These are phyloP conservation scores for Chiridota heheva DNA, from an alignment of 35 echinoderm and acorn worm genomes.

Conservation along the genomic window DNA sequence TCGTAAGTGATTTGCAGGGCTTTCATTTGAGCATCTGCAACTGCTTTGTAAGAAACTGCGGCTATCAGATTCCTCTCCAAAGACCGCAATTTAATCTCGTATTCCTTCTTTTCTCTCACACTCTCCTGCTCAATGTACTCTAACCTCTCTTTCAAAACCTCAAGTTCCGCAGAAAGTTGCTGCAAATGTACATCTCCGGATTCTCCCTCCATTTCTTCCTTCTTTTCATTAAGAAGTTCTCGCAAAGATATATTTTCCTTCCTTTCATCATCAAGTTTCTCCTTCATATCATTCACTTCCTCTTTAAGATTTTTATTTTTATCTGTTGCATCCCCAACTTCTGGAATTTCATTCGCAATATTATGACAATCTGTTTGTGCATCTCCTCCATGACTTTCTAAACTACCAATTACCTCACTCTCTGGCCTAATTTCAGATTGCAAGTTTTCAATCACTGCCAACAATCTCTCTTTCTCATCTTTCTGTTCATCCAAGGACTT, in stretches of 20 bases:
- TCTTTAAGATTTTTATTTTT: slow-evolving; percentile 3
- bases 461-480: no score
- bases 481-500: no score
- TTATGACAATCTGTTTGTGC: no score
- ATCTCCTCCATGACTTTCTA: no score
- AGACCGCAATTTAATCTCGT: background rate
- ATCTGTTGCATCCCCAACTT: no score
- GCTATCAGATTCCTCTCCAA: slow-evolving; percentile 14
- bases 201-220: no score
- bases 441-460: no score
- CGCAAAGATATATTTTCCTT: no score
- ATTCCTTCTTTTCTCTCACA: slow-evolving; percentile 41
- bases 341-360: no score
- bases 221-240: background rate
- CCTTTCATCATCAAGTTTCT: background rate
- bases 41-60: background rate
- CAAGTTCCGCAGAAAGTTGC: slow-evolving; percentile 4
- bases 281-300: slow-evolving; percentile 18
- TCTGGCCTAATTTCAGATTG: no score
- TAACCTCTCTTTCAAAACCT: slow-evolving; percentile 15
- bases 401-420: no score
- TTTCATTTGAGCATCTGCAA: slow-evolving; percentile 33
- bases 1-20: slow-evolving; percentile 21
- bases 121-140: slow-evolving; percentile 34
- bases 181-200: background rate